phyloP scores from a whole-genome alignment of 2,888 invertebrate species.

The Cerastis rubricosa region DNA sequence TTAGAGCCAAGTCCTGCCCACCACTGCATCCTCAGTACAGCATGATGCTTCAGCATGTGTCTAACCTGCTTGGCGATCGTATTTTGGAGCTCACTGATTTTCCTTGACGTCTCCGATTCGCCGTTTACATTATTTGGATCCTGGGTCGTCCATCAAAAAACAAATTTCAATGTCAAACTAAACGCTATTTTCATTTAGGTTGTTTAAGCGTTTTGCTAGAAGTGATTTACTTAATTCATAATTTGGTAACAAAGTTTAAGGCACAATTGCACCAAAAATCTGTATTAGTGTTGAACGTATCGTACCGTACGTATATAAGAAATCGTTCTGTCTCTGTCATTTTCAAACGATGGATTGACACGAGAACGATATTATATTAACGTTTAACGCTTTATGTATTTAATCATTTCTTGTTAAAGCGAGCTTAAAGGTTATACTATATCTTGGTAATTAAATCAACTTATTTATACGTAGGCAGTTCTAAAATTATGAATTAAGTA shows the following conservation, averaged over 20 bases:
- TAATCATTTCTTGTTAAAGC: not conserved
- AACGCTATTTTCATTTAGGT: conserved; percentile 60
- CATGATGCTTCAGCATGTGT: conserved; percentile 63
- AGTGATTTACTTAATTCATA: conserved; percentile 54
- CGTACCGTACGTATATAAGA: not conserved
- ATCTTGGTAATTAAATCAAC: not conserved
- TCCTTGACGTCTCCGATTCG: conserved; percentile 85
- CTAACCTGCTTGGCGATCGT: conserved; percentile 97
- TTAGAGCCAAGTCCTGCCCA: conserved; percentile 15
- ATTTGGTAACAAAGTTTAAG: not conserved
- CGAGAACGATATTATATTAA: not conserved
- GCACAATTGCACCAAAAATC: not conserved
- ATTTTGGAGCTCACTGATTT: conserved; percentile 95
- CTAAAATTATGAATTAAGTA: conserved; percentile 47
- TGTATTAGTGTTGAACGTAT: not conserved
- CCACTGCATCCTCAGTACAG: conserved; percentile 39
- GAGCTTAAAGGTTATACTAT: not conserved
- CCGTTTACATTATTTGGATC: conserved; percentile 87
- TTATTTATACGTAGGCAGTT: not conserved
- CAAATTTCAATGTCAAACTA: conserved; percentile 71
- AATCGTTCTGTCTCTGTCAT: not conserved
- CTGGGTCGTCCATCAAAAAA: conserved; percentile 83
- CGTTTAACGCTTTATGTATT: not conserved
- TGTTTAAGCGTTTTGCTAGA: conserved; percentile 46
- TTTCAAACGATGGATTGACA: not conserved